These are phyloP conservation scores for Pandion haliaetus DNA, from an alignment of 2,113 vertebrate genomes.

Conservation along the genomic window DNA sequence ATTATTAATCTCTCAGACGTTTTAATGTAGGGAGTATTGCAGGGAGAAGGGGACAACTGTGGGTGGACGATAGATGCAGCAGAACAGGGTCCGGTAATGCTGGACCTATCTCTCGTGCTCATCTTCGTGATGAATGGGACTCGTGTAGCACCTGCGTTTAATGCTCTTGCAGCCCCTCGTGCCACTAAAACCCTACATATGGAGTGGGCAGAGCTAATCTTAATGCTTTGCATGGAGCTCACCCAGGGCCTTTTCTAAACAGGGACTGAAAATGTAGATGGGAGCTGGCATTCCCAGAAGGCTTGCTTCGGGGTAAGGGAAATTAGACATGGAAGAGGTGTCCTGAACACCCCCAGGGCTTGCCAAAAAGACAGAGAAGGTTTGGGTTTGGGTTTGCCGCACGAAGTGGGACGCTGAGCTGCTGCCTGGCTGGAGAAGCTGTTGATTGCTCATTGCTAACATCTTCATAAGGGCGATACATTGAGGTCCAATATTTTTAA, in stretches of 20 bases:
- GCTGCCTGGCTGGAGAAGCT: background rate
- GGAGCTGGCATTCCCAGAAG: background rate
- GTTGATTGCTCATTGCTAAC: accelerated
- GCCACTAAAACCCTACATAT: background rate
- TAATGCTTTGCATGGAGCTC: background rate
- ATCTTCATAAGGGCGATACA: accelerated
- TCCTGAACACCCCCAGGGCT: background rate
- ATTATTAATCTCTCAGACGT: background rate
- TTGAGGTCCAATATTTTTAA: accelerated
- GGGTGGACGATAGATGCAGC: accelerated
- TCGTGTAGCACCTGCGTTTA: background rate
- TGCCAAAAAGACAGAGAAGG: too few species aligned
- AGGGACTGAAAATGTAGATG: background rate
- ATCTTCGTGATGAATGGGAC: background rate
- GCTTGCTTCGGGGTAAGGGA: background rate
- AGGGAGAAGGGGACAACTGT: background rate
- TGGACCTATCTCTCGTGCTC: background rate
- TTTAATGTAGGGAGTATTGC: background rate
- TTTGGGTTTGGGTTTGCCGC: background rate
- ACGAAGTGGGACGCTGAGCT: background rate
- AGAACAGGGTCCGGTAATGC: background rate
- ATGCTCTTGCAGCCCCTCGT: accelerated
- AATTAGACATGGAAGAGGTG: accelerated
- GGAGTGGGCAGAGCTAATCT: background rate
- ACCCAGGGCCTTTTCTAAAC: accelerated